Conservation (phyloP, 1,140 invertebrate genomes). For the Hypothenemus hampei region DNA sequence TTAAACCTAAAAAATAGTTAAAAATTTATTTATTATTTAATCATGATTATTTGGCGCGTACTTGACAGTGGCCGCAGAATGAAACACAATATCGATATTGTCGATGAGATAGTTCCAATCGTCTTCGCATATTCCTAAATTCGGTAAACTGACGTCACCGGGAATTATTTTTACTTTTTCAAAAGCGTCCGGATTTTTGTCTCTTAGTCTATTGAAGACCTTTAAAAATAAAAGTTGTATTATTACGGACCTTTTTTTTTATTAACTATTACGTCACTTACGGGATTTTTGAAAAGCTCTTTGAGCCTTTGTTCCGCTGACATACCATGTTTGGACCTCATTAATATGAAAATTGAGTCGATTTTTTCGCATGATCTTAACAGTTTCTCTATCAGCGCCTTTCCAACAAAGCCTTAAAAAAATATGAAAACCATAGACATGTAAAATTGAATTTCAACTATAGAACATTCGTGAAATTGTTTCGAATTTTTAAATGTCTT, state of each 20-base stretch:
- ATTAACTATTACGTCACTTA: slow-evolving; percentile 42
- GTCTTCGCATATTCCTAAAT: slow-evolving; percentile 47
- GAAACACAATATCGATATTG: slow-evolving; percentile 66
- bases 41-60: slow-evolving; percentile 29
- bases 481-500: no score
- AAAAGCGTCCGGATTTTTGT: slow-evolving; percentile 52
- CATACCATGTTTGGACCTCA: slow-evolving; percentile 67
- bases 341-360: slow-evolving; percentile 72
- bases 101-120: slow-evolving; percentile 48
- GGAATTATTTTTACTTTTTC: slow-evolving; percentile 56
- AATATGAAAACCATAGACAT: neutral
- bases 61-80: slow-evolving; percentile 73
- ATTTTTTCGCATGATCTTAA: slow-evolving; percentile 75
- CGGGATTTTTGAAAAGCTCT: slow-evolving; percentile 63
- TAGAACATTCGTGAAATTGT: neutral
- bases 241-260: neutral
- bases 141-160: slow-evolving; percentile 63
- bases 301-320: slow-evolving; percentile 58
- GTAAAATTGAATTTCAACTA: neutral
- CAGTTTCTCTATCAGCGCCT: slow-evolving; percentile 84
- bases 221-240: slow-evolving; percentile 33
- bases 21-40: no score
- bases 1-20: slow-evolving; percentile 73
- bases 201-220: slow-evolving; percentile 57
- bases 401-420: slow-evolving; percentile 68